Percentiles rank a stretch among this genome's conserved stretches.
phyloP scores from a whole-genome alignment of 2,113 vertebrate genomes.

The Bagarius yarrelli region DNA sequence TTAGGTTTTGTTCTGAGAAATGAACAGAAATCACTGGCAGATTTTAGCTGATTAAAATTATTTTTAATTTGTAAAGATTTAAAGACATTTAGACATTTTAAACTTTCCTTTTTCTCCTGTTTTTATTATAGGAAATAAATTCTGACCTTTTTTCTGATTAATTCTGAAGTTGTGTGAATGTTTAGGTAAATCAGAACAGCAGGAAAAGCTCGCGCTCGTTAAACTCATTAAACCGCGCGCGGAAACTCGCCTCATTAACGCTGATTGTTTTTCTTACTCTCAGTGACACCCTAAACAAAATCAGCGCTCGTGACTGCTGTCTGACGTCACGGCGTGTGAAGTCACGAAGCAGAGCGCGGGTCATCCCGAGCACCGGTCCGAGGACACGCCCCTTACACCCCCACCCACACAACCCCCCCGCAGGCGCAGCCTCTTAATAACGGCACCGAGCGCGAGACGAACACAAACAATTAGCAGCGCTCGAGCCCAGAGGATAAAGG shows the following conservation, averaged over 20 bases:
- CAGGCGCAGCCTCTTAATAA: conserved; percentile 65
- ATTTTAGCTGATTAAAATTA: too few relatives aligned
- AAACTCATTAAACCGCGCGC: not conserved
- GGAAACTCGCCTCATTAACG: not conserved
- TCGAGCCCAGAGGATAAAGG: conserved; percentile 10
- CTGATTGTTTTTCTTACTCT: conserved; percentile 52
- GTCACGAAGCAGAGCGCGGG: conserved; percentile 70
- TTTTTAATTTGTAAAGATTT: too few relatives aligned
- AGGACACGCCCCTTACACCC: conserved; percentile 54
- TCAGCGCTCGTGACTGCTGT: conserved; percentile 50
- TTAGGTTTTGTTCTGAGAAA: too few relatives aligned
- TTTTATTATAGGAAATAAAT: too few relatives aligned
- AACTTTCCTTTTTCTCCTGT: too few relatives aligned
- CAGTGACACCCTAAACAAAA: conserved; percentile 61
- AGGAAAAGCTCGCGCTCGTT: not conserved
- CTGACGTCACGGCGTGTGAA: conserved; percentile 64
- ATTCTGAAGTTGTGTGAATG: not conserved
- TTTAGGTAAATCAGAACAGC: too few relatives aligned
- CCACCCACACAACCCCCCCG: conserved; percentile 51
- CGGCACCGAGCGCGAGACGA: conserved; percentile 48
- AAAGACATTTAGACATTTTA: too few relatives aligned
- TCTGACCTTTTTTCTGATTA: too few relatives aligned
- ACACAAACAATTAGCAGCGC: conserved; percentile 29
- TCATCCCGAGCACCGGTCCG: not conserved
- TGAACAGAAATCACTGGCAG: too few relatives aligned